Conservation (phyloP, 2,113 vertebrate species). For the Saguinus midas region DNA sequence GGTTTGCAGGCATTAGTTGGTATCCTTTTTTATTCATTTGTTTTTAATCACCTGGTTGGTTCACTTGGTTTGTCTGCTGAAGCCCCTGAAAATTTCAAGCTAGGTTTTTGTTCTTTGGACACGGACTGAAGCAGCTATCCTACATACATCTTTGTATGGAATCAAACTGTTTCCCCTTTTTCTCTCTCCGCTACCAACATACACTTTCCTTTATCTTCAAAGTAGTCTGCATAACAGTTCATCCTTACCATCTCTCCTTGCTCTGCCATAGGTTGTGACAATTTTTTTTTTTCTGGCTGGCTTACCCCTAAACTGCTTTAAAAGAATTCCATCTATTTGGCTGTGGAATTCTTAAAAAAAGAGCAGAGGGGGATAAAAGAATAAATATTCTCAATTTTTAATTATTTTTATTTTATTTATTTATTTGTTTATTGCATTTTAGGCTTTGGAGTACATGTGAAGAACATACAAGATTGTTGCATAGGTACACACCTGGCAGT, state of each 20-base stretch:
- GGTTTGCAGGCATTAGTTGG: background rate
- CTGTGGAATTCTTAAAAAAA: background rate
- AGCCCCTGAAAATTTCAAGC: background rate
- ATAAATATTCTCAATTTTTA: background rate
- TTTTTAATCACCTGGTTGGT: background rate
- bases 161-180: background rate
- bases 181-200: background rate
- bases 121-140: background rate
- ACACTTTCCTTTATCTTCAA: background rate
- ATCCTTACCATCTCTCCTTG: fast-evolving
- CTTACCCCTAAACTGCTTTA: background rate
- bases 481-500: too few relatives aligned
- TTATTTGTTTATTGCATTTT: too few relatives aligned
- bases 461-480: too few relatives aligned
- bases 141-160: background rate
- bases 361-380: background rate
- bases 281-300: background rate
- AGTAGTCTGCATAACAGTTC: background rate
- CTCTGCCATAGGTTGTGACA: background rate
- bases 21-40: background rate
- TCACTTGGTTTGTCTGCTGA: background rate
- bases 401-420: too few relatives aligned
- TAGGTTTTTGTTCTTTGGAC: background rate
- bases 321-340: background rate
- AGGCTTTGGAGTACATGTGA: too few relatives aligned